phyloP scores from a whole-genome alignment of 2,797 vertebrate genomes.

The Clangula hyemalis region DNA sequence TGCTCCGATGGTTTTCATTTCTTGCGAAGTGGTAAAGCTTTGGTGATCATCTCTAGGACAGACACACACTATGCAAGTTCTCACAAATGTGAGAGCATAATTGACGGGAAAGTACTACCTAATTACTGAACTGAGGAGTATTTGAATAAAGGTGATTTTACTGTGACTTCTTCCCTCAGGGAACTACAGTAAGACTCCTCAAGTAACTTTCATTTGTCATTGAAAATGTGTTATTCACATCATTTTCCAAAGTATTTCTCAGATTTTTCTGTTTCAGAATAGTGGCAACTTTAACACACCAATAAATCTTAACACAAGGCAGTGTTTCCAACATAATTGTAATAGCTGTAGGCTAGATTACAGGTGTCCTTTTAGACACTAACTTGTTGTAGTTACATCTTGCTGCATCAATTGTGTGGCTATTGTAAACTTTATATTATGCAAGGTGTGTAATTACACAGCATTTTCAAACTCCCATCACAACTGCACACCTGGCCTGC shows the following conservation, averaged over 20 bases:
- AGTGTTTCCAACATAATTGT: slow-evolving; percentile 47
- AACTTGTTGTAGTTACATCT: slow-evolving; percentile 59
- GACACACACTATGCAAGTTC: background rate
- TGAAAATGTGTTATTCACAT: background rate
- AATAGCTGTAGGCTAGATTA: slow-evolving; percentile 55
- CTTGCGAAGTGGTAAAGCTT: background rate
- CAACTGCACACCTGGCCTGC: slow-evolving; percentile 70
- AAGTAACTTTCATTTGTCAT: background rate
- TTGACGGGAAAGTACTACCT: background rate
- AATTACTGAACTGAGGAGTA: background rate
- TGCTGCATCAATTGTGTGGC: slow-evolving; percentile 52
- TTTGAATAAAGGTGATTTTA: background rate
- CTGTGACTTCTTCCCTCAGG: background rate
- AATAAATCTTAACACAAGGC: slow-evolving; percentile 56
- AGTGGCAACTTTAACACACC: background rate
- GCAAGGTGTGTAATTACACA: slow-evolving; percentile 74
- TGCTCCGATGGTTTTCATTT: background rate
- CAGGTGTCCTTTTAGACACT: slow-evolving; percentile 71
- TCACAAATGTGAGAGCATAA: background rate
- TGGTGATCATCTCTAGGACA: background rate
- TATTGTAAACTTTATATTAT: slow-evolving; percentile 72
- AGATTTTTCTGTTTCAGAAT: background rate
- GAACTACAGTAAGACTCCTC: background rate
- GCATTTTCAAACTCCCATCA: slow-evolving; percentile 34
- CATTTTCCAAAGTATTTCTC: background rate